Evolutionary conservation across 1,140 invertebrate genomes (phyloP), one percentile per base, ranked within the genome.

Genomic region (Drosophila parvula): DNA sequence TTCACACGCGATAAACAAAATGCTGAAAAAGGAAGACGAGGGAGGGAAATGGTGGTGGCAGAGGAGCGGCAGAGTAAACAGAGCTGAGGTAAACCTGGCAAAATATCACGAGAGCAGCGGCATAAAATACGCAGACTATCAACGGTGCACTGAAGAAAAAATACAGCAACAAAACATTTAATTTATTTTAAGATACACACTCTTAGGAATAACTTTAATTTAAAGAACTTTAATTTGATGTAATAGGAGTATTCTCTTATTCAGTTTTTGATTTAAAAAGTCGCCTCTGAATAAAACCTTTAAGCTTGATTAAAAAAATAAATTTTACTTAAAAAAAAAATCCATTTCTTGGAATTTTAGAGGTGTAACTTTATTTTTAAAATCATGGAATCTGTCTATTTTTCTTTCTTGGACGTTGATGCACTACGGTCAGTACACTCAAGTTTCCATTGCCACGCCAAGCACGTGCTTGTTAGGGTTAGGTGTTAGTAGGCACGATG

Each of bases 1-100:
- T 78, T 85, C 82, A 85, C 82, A 85, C 82, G 82, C 79, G 59
- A 71, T 79, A 79, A 88, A 88, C 82, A 85, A 85, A 82, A 71
- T 65, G 79, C 51, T 55, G 36, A 40, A 28, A 50, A 30, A 34
- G 38, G 28, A 65, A 65, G 50, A 53, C 50, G 32, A 38, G 50
- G 32, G 32, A 38, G 40, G 43, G 32, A 36, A 41, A 28, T 22
- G 56, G n/a, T 36, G n/a, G 34, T n/a, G 45, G 38, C 14, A 16
- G 18, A 34, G 55, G 12, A 14, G 34, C 12, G n/a, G 7, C 27
- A 41, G 51, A 38, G 58, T 27, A 47, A 74, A 62, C 58, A 74
- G 47, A 43, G 58, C 53, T 27, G 22, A 67, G 65, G 61, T 69
- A 65, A 53, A 53, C 65, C 65, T 30, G 62, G 51, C 27, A 61